phyloP scores from a whole-genome alignment of 2,113 vertebrate genomes.

The Hipposideros armiger region DNA sequence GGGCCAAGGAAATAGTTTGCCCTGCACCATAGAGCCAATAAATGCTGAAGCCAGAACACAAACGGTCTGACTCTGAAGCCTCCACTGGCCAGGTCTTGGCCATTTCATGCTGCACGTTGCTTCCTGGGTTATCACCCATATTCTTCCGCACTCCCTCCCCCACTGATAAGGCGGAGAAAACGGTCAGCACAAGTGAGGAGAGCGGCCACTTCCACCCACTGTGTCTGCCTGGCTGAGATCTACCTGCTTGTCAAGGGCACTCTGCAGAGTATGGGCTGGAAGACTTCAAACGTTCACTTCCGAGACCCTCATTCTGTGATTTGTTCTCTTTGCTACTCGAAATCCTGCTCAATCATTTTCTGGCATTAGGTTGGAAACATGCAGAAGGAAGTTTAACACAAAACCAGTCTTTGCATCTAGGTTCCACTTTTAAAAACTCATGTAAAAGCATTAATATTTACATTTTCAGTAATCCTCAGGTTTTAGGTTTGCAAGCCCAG shows the following conservation, averaged over 20 bases:
- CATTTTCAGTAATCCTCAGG: not conserved
- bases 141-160: not conserved
- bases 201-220: not conserved
- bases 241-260: not conserved
- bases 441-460: not conserved
- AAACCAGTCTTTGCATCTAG: not conserved
- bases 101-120: not conserved
- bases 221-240: not conserved
- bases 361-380: not conserved
- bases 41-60: not conserved
- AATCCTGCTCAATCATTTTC: not conserved
- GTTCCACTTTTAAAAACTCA: not conserved
- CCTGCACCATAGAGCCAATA: not conserved
- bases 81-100: rapidly evolving
- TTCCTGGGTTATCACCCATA: not conserved
- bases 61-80: too few species aligned
- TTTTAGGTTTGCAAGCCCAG: not conserved
- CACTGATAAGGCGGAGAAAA: not conserved
- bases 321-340: not conserved
- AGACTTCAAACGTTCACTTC: not conserved
- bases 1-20: not conserved
- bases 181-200: not conserved
- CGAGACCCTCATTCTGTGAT: not conserved
- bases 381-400: not conserved
- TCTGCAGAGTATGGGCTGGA: too few species aligned